phyloP scores from a whole-genome alignment of 1,140 invertebrate genomes.

The Physella acuta region DNA sequence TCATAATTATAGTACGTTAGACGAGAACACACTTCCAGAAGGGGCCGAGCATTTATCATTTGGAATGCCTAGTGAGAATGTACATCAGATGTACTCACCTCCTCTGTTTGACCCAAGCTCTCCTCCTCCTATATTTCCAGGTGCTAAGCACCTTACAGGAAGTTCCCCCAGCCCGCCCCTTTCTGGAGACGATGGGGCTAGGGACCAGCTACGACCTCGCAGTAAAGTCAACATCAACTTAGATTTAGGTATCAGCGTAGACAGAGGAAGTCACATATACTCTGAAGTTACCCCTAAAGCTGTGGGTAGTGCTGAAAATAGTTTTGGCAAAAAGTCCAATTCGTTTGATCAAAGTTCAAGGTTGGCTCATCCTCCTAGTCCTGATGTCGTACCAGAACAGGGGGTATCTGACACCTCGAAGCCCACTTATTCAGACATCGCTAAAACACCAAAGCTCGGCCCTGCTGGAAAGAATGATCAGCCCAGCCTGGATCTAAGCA shows the following conservation, averaged over 20 bases:
- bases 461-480: background rate
- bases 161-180: background rate
- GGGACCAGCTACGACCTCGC: background rate
- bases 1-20: background rate
- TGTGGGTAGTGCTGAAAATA: background rate
- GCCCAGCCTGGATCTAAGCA: background rate
- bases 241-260: constrained; percentile 12
- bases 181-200: background rate
- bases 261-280: background rate
- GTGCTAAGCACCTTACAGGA: background rate
- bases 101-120: constrained; percentile 15
- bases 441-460: constrained; percentile 16
- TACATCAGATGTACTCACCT: background rate
- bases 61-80: background rate
- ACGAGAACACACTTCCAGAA: background rate
- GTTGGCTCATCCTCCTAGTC: background rate
- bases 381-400: background rate
- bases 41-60: background rate
- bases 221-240: background rate
- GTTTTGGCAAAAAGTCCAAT: background rate
- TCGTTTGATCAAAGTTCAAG: background rate
- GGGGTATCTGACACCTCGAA: background rate
- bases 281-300: background rate
- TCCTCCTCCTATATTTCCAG: constrained; percentile 3
- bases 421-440: constrained; percentile 25